Base-by-base conservation (phyloP, 1,140 invertebrate genomes). In the Coboldia fuscipes region DNA sequence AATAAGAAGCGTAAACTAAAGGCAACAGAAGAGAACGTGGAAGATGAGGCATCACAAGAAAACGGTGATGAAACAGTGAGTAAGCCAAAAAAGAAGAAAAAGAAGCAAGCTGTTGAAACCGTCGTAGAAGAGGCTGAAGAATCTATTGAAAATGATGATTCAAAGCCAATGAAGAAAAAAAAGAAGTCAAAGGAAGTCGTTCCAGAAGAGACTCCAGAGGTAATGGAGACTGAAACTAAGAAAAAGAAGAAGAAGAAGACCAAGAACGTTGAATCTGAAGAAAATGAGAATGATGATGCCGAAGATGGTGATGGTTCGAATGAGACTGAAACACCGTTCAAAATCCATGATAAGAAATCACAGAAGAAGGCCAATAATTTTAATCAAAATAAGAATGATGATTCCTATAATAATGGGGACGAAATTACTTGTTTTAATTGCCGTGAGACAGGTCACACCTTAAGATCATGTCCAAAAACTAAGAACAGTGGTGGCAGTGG, bases 151-250 rank as follows among this genome's bases (percentile, higher is more conserved):
- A 24, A 24, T 13, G 22, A 36, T 30, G 37, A 41, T 12, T 37
- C 38, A 28, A 37, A 42, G n/a, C n/a, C n/a, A n/a, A n/a, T 30
- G 36, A 40, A 30, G 36, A 42, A 9, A 44, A 48, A 15, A 46
- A 47, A 21, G 45, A 48, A 17, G 44, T 48, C 21, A 42, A 45
- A 35, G 23, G 42, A 18, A 33, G 43, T 31, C 26, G n/a, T n/a
- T n/a, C n/a, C n/a, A n/a, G n/a, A n/a, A n/a, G n/a, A n/a, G n/a
- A n/a, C n/a, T n/a, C n/a, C n/a, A n/a, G n/a, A n/a, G n/a, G n/a
- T n/a, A n/a, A n/a, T 4, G 13, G 13, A 28, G 27, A 13, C 4
- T 7, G 4, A 7, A 28, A 17, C 30, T 8, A 13, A 9, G 5
- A 7, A 28, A 28, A 5, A 7, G 7, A 7, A 28, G 13, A 4